Base-by-base conservation (phyloP, 2,113 vertebrate species). In the Cynopterus brachyotis region DNA sequence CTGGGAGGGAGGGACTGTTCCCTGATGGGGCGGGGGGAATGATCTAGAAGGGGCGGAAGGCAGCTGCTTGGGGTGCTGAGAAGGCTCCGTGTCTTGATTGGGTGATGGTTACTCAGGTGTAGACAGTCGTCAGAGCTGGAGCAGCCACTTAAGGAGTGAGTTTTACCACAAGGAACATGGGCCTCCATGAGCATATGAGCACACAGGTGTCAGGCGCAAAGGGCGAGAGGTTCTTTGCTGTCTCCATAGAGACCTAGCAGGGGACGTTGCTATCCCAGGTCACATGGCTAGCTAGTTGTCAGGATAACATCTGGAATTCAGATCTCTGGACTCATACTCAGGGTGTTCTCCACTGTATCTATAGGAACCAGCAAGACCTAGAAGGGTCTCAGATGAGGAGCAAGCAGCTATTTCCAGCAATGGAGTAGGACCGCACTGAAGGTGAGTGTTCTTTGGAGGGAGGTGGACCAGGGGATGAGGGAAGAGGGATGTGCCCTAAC, bases 341-440 rank as follows among this genome's bases (percentile, higher is more conserved):
- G 16, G 45, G 2, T 1, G 0, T 35, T 70, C 62, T 37, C 19
- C 13, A 20, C 24, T 69, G 3, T 90, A 12, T 83, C 60, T 47
- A 19, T 69, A 96, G 94, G 35, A 0, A 19, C 6, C 0, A 12
- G 8, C 9, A 0, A 7, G 1, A 0, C 0, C 0, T 1, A 15
- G 15, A 9, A 0, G 0, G 0, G 42, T 30, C 59, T 15, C 6
- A 0, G 0, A 10, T 0, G 3, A 79, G 0, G 12, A 24, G 20
- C 24, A 17, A 2, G 26, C 66, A 0, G 15, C 96, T 98, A 28
- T 35, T 97, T 79, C 97, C 96, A 0, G 50, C 0, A 0, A 32
- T 0, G 92, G 2, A 6, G 0, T 0, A 0, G 50, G 55, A 96
- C 0, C 3, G 89, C 0, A 0, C 0, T 1, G 0, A 0, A 0